These are phyloP conservation scores for Meghimatium bilineatum DNA, from an alignment of 2,888 invertebrate genomes.

Conservation along the genomic window DNA sequence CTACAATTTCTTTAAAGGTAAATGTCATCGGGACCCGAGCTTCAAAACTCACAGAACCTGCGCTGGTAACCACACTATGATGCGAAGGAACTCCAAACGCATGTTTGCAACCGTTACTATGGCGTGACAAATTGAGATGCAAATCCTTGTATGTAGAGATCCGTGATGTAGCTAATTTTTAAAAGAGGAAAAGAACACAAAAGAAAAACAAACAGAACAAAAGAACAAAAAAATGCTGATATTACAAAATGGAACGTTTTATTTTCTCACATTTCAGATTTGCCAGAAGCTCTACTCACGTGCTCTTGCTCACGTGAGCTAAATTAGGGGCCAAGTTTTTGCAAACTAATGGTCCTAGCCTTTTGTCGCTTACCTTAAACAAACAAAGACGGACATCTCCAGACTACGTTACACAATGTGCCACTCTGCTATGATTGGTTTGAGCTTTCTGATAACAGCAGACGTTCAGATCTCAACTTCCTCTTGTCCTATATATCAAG, in stretches of 20 bases:
- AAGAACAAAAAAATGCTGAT: neutral
- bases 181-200: neutral
- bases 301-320: neutral
- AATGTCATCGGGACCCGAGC: too few species aligned
- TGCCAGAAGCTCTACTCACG: neutral
- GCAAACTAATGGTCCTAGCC: neutral
- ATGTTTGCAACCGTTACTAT: too few species aligned
- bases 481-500: conserved; percentile 2
- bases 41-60: too few species aligned
- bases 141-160: too few species aligned
- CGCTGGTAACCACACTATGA: too few species aligned
- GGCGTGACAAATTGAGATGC: too few species aligned
- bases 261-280: conserved; percentile 5
- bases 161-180: too few species aligned
- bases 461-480: neutral
- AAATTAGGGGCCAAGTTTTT: neutral
- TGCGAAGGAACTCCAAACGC: too few species aligned
- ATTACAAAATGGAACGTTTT: neutral
- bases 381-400: neutral
- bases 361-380: neutral
- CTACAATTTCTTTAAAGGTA: too few species aligned
- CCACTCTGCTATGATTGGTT: conserved; percentile 5
- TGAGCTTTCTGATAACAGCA: neutral
- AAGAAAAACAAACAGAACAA: neutral
- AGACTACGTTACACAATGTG: neutral